Percentiles rank a stretch among this genome's conserved stretches.
phyloP scores from a whole-genome alignment of 2,888 invertebrate genomes.

The Malthinus seriepunctatus region DNA sequence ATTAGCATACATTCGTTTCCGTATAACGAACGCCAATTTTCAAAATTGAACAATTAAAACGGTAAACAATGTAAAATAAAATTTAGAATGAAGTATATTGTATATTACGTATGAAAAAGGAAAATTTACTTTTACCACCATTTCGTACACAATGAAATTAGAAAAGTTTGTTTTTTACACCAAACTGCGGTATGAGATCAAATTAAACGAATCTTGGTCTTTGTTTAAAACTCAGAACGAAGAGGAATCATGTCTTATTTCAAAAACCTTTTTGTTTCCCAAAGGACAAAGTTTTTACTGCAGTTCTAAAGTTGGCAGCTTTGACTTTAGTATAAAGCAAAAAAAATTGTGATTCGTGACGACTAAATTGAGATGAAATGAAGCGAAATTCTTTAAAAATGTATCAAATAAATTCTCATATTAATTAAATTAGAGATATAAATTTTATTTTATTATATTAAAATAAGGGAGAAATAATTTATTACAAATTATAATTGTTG shows the following conservation, averaged over 20 bases:
- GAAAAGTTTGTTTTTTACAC: constrained; percentile 23
- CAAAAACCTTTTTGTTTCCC: constrained; percentile 45
- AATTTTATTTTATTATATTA: too few relatives aligned
- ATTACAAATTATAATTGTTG: constrained; percentile 10
- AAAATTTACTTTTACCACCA: constrained; percentile 16
- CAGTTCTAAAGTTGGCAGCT: constrained; percentile 47
- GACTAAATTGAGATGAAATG: constrained; percentile 51
- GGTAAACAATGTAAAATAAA: too few relatives aligned
- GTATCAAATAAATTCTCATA: too few relatives aligned
- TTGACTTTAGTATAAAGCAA: constrained; percentile 33
- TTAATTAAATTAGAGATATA: too few relatives aligned
- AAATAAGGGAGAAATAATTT: not conserved
- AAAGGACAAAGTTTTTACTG: constrained; percentile 50
- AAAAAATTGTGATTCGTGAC: constrained; percentile 49
- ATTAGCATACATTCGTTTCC: too few relatives aligned
- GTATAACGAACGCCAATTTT: too few relatives aligned
- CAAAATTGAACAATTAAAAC: too few relatives aligned
- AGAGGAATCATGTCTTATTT: constrained; percentile 46
- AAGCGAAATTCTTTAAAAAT: constrained; percentile 39
- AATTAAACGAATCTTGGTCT: constrained; percentile 43
- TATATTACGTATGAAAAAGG: constrained; percentile 15
- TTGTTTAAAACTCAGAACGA: constrained; percentile 42
- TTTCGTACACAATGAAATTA: constrained; percentile 27
- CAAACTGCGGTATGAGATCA: constrained; percentile 29
- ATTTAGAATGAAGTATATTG: too few relatives aligned